phyloP scores from a whole-genome alignment of 2,113 vertebrate species.

The Terrapene triunguis region DNA sequence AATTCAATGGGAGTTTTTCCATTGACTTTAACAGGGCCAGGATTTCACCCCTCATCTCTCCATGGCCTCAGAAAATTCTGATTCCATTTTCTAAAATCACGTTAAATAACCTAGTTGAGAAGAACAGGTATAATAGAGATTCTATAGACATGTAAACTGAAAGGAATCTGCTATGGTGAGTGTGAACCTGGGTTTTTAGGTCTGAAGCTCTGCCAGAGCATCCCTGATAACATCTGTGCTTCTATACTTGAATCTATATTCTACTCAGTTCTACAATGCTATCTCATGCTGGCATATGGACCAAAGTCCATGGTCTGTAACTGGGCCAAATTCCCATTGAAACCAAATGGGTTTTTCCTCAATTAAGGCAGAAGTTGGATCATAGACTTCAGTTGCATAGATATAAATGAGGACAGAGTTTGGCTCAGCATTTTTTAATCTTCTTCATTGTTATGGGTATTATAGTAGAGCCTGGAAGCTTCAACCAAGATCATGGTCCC shows the following conservation, averaged over 20 bases:
- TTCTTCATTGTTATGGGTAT: accelerated
- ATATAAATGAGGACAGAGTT: neutral
- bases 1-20: neutral
- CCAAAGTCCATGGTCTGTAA: neutral
- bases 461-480: neutral
- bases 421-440: neutral
- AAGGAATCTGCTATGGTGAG: neutral
- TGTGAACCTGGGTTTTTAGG: neutral
- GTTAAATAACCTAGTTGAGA: neutral
- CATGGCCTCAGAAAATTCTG: neutral
- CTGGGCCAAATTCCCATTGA: neutral
- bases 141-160: neutral
- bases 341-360: neutral
- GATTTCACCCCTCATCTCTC: conserved; percentile 1
- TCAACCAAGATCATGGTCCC: accelerated
- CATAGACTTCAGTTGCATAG: neutral
- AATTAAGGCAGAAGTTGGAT: neutral
- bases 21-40: neutral
- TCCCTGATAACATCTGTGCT: accelerated
- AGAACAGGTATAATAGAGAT: conserved; percentile 13
- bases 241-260: neutral
- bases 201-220: neutral
- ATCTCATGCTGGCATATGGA: neutral
- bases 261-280: neutral
- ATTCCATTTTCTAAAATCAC: neutral